Percentiles rank a stretch among this genome's conserved stretches.
These are phyloP conservation scores for Zaprionus taronus DNA, from an alignment of 1,140 invertebrate species.

Conservation along the genomic window DNA sequence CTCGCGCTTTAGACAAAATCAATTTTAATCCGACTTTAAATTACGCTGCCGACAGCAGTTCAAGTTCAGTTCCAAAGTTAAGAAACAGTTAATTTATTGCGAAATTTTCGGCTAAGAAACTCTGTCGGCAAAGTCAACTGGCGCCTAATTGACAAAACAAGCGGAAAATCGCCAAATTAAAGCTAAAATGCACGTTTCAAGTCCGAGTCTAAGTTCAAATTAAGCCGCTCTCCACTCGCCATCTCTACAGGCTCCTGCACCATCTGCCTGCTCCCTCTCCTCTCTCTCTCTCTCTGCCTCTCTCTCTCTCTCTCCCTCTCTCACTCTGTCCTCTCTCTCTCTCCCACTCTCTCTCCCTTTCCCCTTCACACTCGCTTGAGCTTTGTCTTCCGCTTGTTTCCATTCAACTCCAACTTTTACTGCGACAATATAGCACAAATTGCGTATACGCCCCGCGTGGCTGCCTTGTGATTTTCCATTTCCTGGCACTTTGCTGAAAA, in stretches of 20 bases:
- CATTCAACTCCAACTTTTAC: slow-evolving; percentile 12
- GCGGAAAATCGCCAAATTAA: slow-evolving; percentile 80
- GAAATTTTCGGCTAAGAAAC: slow-evolving; percentile 6
- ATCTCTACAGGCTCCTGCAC: background rate
- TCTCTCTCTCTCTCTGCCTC: background rate
- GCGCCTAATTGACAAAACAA: slow-evolving; percentile 80
- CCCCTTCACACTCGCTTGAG: background rate
- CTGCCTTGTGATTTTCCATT: slow-evolving; percentile 56
- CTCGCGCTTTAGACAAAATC: slow-evolving; percentile 14
- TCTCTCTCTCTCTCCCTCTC: background rate
- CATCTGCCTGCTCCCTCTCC: background rate
- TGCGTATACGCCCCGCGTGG: slow-evolving; percentile 70
- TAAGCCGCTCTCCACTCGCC: slow-evolving; percentile 27
- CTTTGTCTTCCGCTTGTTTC: background rate
- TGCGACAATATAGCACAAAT: slow-evolving; percentile 67
- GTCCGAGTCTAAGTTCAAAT: slow-evolving; percentile 32
- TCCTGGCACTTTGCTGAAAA: background rate
- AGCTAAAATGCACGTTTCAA: slow-evolving; percentile 57
- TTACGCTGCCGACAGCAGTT: background rate
- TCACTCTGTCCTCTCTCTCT: no score
- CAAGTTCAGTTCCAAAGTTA: slow-evolving; percentile 8
- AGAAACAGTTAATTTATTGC: slow-evolving; percentile 60
- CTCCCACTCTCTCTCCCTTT: background rate
- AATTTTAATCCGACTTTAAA: slow-evolving; percentile 38
- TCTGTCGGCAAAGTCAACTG: slow-evolving; percentile 69